Evolutionary conservation across 2,888 invertebrate species (phyloP), one percentile per base, ranked within the genome.

Genomic region (Cephonodes hylas): DNA sequence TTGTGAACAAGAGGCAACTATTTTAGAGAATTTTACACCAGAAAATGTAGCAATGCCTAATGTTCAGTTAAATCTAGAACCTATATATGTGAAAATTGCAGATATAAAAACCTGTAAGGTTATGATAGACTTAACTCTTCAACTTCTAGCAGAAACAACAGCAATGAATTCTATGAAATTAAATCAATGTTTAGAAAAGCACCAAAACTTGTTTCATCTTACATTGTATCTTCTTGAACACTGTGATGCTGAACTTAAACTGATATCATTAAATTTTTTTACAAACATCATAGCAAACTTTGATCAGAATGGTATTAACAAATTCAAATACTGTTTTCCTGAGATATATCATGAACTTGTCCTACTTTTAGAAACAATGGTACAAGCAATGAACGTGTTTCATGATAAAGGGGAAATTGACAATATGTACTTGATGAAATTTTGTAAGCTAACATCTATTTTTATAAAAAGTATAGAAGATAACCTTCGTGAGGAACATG

Each of bases 11-110:
- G 57, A 67, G 22, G 46, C 66, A 15, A 68, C 64, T 13, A 63
- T 77, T 34, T 67, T 94, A 59, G 76, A 92, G 64, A 83, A 93
- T 61, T 94, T 94, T 74, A 75, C 81, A 60, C 88, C 93, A 20
- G 81, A 87, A 64, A 78, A 88, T 71, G 81, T 87, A 64, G 71
- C 79, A 27, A 79, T 87, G 64, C 84, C 86, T 13, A 81, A 87
- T 79, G 79, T 85, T 1, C 79, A 89, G 62, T 74, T 93, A 0
- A 83, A 91, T 66, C 82, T 93, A 48, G 82, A 85, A 58, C 86
- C 90, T 34, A 89, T 93, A 63, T 84, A 78, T 80, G 88, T 93
- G 1, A 74, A 72, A 64, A 80, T 93, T 0, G 81, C 79, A 53
- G 80, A 87, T 72, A 65, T 85, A 15, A 65, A 76, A 62, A 87